These are phyloP conservation scores for Salarias fasciatus DNA, from an alignment of 2,797 vertebrate species.

Conservation along the genomic window DNA sequence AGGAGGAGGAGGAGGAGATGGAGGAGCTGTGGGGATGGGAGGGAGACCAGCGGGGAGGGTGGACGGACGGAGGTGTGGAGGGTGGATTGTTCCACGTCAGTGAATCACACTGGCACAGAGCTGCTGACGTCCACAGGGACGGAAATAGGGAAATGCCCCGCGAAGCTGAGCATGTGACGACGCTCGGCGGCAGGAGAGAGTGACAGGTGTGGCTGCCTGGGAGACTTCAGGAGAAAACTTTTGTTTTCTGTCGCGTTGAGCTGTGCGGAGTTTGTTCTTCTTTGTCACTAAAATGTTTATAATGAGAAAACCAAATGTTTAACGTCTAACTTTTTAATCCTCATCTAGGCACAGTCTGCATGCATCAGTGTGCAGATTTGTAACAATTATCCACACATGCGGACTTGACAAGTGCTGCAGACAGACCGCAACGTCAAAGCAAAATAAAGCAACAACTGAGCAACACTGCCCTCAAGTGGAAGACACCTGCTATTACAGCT, in stretches of 20 bases:
- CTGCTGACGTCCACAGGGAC: constrained; percentile 72
- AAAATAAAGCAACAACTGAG: constrained; percentile 25
- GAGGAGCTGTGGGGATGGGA: background rate
- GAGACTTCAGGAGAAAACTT: constrained; percentile 47
- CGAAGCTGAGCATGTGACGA: constrained; percentile 50
- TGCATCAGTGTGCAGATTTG: too few species aligned
- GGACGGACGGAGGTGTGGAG: constrained; percentile 38
- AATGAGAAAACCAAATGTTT: background rate
- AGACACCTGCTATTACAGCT: accelerated
- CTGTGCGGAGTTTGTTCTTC: too few species aligned
- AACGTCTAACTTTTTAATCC: background rate
- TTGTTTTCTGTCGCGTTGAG: too few species aligned
- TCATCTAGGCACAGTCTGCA: too few species aligned
- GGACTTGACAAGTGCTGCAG: background rate
- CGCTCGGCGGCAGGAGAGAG: constrained; percentile 59
- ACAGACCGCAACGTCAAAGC: background rate
- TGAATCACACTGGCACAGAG: constrained; percentile 47
- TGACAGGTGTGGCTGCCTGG: constrained; percentile 62
- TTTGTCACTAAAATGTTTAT: background rate
- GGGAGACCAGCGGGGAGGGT: background rate
- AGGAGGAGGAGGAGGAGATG: background rate
- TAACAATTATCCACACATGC: background rate
- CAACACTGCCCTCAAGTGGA: constrained; percentile 71
- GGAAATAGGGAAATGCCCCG: constrained; percentile 69
- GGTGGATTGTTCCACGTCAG: constrained; percentile 70